Evolutionary conservation across 2,888 invertebrate species (phyloP).

Genomic region (Ephialtes manifestator): DNA sequence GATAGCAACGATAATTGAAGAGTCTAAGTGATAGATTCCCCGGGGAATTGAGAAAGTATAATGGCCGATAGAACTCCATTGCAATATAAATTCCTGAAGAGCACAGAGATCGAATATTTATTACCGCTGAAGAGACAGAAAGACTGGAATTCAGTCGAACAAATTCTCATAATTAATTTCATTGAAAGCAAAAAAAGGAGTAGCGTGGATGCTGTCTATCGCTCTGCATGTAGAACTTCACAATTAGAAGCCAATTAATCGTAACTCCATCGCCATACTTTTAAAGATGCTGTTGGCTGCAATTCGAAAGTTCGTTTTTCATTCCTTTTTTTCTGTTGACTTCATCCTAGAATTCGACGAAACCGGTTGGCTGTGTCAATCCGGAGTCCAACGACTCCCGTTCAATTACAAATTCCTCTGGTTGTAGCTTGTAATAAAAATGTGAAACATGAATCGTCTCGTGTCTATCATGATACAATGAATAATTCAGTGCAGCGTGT

Average conservation of each 20-base stretch:
- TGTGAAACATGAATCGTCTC: conserved; percentile 44
- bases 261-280: background rate
- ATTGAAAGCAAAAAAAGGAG: background rate
- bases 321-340: background rate
- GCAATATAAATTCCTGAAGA: conserved; percentile 54
- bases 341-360: background rate
- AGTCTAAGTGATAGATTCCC: too few relatives aligned
- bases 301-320: conserved; percentile 1
- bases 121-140: background rate
- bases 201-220: background rate
- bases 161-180: background rate
- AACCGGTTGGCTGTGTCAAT: too few relatives aligned
- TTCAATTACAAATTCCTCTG: conserved; percentile 54
- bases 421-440: conserved; percentile 56
- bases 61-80: background rate
- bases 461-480: conserved; percentile 56
- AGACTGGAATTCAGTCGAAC: background rate
- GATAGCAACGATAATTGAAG: background rate
- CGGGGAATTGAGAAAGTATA: too few relatives aligned
- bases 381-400: too few relatives aligned
- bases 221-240: background rate
- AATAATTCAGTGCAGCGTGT: conserved; percentile 63
- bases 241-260: conserved; percentile 9
- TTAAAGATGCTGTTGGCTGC: background rate
- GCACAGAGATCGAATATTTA: conserved; percentile 31